These are phyloP conservation scores for Sclerodermus sp. DNA, from an alignment of 2,888 invertebrate genomes.

Conservation along the genomic window DNA sequence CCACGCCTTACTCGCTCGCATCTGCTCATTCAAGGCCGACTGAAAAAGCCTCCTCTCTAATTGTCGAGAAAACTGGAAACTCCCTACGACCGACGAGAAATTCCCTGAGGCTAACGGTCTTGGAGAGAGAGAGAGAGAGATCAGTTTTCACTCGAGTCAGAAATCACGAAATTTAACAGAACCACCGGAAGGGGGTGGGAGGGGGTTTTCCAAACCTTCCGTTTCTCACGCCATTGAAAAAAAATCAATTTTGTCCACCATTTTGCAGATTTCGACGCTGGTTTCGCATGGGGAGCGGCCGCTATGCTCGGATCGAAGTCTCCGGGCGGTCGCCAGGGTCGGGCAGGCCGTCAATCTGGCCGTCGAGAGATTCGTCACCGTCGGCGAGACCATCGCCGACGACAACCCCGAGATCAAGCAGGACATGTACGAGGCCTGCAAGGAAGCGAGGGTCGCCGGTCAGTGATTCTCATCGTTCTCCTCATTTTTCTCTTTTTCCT, in stretches of 20 bases:
- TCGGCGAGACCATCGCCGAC: constrained; percentile 97
- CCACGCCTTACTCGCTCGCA: too few species aligned
- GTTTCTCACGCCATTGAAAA: too few species aligned
- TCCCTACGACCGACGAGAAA: too few species aligned
- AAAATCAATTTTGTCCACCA: background rate
- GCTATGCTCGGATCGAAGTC: constrained; percentile 63
- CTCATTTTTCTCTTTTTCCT: background rate
- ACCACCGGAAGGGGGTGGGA: too few species aligned
- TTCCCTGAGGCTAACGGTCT: too few species aligned
- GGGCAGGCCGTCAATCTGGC: constrained; percentile 96
- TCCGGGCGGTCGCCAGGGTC: constrained; percentile 82
- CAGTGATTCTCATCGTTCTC: constrained; percentile 41
- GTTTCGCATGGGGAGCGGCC: constrained; percentile 77
- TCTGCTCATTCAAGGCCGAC: too few species aligned
- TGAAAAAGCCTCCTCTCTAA: too few species aligned
- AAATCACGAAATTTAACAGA: too few species aligned
- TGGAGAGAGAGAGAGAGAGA: too few species aligned
- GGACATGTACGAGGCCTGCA: constrained; percentile 98
- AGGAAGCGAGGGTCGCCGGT: constrained; percentile 95
- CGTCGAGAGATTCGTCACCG: constrained; percentile 96
- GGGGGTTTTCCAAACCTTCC: too few species aligned
- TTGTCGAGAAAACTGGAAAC: too few species aligned
- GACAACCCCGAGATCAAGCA: constrained; percentile 96
- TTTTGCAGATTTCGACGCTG: constrained; percentile 82
- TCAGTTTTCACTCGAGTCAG: too few species aligned